Evolutionary conservation across 2,888 invertebrate genomes (phyloP).

Genomic region (Tipula unca): DNA sequence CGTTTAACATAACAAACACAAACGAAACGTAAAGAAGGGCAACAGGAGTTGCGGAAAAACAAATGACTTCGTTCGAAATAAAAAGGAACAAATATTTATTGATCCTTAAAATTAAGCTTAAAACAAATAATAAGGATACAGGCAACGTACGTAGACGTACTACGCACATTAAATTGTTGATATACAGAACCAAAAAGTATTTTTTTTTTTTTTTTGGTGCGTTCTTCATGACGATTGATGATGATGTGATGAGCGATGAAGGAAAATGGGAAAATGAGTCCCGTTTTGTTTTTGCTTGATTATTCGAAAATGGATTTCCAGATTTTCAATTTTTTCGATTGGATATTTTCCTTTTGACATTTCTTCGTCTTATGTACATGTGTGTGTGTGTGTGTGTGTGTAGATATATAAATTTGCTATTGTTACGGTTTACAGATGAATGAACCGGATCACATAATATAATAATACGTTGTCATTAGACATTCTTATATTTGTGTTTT

Average conservation of each 20-base stretch:
- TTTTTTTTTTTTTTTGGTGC: neutral
- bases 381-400: too few species aligned
- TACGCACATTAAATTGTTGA: neutral
- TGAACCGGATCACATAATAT: neutral
- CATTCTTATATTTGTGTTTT: neutral
- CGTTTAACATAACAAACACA: neutral
- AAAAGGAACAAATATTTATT: neutral
- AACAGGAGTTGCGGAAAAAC: neutral
- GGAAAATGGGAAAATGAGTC: neutral
- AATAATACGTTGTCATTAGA: neutral
- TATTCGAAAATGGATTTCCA: neutral
- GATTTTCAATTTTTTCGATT: neutral
- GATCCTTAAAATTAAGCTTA: neutral
- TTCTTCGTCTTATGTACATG: neutral
- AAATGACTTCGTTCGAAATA: neutral
- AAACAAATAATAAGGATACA: neutral
- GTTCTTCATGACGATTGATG: neutral
- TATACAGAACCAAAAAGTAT: neutral
- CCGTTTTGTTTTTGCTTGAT: neutral
- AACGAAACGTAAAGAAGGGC: neutral
- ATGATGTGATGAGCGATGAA: neutral
- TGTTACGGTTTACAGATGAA: constrained; percentile 4
- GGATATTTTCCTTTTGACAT: neutral
- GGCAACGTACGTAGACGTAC: neutral
- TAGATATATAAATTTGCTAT: neutral